Conservation (phyloP, 2,888 invertebrate species). For the Caenorhabditis japonica region DNA sequence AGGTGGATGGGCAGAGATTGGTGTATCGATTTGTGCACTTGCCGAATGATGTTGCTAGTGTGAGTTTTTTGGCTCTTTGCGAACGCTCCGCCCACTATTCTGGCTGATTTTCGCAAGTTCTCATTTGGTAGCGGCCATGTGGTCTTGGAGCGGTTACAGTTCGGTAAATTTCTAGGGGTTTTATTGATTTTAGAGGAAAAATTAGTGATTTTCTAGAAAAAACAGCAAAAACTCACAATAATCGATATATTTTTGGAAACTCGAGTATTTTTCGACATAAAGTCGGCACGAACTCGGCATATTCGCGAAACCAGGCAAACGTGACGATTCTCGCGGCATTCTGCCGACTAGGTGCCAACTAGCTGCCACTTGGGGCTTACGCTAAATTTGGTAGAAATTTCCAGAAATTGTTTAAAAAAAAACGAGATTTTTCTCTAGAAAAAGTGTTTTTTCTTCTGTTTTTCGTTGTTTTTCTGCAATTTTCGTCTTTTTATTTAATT, state of each 20-base stretch:
- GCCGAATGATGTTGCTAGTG: slow-evolving; percentile 80
- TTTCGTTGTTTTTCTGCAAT: too few relatives aligned
- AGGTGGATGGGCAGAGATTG: slow-evolving; percentile 97
- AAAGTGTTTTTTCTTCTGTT: neutral
- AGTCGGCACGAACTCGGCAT: neutral
- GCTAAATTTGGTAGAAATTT: too few relatives aligned
- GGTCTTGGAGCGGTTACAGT: too few relatives aligned
- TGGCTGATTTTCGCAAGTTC: neutral
- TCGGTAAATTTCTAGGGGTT: too few relatives aligned
- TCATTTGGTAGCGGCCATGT: neutral
- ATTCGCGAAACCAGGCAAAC: neutral
- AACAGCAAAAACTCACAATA: neutral
- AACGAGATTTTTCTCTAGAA: neutral
- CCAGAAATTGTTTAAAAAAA: neutral
- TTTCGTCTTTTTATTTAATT: too few relatives aligned
- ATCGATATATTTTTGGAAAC: neutral
- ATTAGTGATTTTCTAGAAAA: neutral
- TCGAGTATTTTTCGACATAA: neutral
- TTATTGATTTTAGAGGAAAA: too few relatives aligned
- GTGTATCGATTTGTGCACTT: slow-evolving; percentile 99
- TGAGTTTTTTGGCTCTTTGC: slow-evolving; percentile 18
- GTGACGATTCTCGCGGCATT: too few relatives aligned
- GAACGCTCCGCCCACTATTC: neutral
- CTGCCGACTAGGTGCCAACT: too few relatives aligned
- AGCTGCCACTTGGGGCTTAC: too few relatives aligned